phyloP scores from a whole-genome alignment of 37 sponge, comb jelly and placozoan genomes.

The Theonella swinhoei region DNA sequence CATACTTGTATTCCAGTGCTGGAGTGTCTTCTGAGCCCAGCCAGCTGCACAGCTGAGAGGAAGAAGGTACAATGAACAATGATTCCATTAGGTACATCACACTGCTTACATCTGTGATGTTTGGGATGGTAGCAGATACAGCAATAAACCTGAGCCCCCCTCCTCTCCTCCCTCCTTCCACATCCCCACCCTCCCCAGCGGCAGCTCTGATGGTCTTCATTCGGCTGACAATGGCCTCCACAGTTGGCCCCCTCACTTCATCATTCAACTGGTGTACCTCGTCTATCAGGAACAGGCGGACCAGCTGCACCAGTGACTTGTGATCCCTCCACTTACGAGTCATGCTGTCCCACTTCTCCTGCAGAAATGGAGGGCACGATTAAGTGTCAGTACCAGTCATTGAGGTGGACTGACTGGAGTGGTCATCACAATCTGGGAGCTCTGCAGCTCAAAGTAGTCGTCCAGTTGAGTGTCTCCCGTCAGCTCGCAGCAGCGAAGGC shows the following conservation, averaged over 20 bases:
- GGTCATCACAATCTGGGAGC: slow-evolving; percentile 92
- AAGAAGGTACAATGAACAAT: neutral
- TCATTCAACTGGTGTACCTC: slow-evolving; percentile 99
- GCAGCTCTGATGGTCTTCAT: slow-evolving; percentile 97
- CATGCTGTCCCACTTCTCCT: slow-evolving; percentile 99
- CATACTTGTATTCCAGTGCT: slow-evolving; percentile 43
- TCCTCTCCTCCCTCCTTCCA: neutral
- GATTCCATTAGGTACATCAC: neutral
- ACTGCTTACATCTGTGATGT: slow-evolving; percentile 88
- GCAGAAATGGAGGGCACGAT: slow-evolving; percentile 14
- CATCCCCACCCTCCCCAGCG: neutral
- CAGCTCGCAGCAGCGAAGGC: slow-evolving; percentile 86
- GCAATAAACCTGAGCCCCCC: slow-evolving; percentile 86
- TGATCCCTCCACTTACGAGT: slow-evolving; percentile 97
- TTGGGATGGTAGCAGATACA: slow-evolving; percentile 98
- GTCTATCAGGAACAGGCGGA: slow-evolving; percentile 93
- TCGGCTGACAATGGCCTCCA: slow-evolving; percentile 98
- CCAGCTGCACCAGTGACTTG: slow-evolving; percentile 82
- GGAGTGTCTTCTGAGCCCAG: slow-evolving; percentile 76
- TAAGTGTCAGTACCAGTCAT: neutral
- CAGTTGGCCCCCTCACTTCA: slow-evolving; percentile 87
- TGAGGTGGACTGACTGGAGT: slow-evolving; percentile 79
- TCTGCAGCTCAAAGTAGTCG: slow-evolving; percentile 91
- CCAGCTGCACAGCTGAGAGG: slow-evolving; percentile 60
- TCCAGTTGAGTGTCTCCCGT: slow-evolving; percentile 97